Base-by-base conservation (phyloP, 1,140 invertebrate species). In the Charaxes varanes region DNA sequence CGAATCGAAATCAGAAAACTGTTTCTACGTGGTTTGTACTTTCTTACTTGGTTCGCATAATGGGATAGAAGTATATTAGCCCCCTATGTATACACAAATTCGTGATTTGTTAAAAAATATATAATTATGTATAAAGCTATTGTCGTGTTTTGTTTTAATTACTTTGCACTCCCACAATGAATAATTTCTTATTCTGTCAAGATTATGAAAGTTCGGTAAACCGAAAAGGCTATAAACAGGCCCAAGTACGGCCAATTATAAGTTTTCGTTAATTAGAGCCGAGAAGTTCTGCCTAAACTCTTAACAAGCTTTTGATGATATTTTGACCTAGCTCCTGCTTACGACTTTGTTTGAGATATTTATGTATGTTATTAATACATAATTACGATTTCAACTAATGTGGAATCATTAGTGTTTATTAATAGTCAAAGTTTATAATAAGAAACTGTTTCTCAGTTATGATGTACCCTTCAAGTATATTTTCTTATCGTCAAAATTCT, bases 261-360 rank as follows among this genome's bases (percentile, higher is more conserved):
- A 49, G 33, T 49, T 49, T 37, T 26, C 27, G 27, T 34, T 49
- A 49, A 49, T 49, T 49, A 49, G 28, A 31, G 15, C 8, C 12
- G 8, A 22, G 27, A 34, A 34, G 31, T 27, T 34, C 18, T 14
- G 28, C 16, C 18, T 31, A 31, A 31, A 31, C 28, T 34, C 24
- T 17, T 34, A 33, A 30, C 21, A 42, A 42, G 35, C 12, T 38
- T 38, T 38, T 28, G 40, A 22, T 26, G 34, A 42, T 42, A 42
- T 42, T 42, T 27, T 33, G 24, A 34, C 18, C 28, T 31, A 31
- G 14, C 12, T 16, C 8, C 18, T 17, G 28, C 12, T 31, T 17
- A 31, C 6, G 18, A 17, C 14, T 31, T 18, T 24, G 18, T 21
- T 35, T 12, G 32, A 23, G 21, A 23, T 10, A 23, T 1, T 23